Evolutionary conservation across 2,888 invertebrate species (phyloP).

Genomic region (Cremastinae sp.): DNA sequence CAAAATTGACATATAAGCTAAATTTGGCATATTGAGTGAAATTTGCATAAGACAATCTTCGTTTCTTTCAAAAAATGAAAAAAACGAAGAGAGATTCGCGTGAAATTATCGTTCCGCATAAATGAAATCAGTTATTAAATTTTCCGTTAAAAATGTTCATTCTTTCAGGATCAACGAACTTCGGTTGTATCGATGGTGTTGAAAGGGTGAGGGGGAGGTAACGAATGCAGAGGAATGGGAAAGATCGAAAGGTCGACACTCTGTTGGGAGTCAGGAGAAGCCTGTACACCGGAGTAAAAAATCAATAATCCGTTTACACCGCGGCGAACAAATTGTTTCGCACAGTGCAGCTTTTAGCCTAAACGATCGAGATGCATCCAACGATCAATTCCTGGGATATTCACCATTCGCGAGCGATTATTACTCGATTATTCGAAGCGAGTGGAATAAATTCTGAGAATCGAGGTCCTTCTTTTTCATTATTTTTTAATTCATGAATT

Average conservation of each 20-base stretch:
- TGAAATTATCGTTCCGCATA: background rate
- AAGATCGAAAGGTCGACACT: conserved; percentile 61
- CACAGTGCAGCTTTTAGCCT: background rate
- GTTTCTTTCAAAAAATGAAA: background rate
- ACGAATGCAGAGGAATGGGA: conserved; percentile 36
- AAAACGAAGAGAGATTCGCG: background rate
- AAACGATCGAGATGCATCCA: conserved; percentile 18
- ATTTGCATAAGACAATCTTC: background rate
- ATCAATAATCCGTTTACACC: conserved; percentile 54
- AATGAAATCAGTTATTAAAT: background rate
- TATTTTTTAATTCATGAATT: background rate
- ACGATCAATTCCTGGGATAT: background rate
- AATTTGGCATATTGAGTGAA: conserved; percentile 3
- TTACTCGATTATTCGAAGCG: too few relatives aligned
- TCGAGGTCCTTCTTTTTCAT: too few relatives aligned
- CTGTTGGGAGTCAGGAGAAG: conserved; percentile 43
- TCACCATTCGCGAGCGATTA: too few relatives aligned
- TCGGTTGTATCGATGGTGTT: conserved; percentile 34
- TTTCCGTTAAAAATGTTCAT: conserved; percentile 43
- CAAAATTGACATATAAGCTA: conserved; percentile 31
- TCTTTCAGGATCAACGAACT: conserved; percentile 54
- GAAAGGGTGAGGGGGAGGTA: conserved; percentile 6
- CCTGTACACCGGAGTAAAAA: conserved; percentile 39
- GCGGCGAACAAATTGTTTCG: conserved; percentile 21
- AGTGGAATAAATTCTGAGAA: too few relatives aligned